Base-by-base conservation (phyloP, 1,140 invertebrate genomes). In the Formica selysi region DNA sequence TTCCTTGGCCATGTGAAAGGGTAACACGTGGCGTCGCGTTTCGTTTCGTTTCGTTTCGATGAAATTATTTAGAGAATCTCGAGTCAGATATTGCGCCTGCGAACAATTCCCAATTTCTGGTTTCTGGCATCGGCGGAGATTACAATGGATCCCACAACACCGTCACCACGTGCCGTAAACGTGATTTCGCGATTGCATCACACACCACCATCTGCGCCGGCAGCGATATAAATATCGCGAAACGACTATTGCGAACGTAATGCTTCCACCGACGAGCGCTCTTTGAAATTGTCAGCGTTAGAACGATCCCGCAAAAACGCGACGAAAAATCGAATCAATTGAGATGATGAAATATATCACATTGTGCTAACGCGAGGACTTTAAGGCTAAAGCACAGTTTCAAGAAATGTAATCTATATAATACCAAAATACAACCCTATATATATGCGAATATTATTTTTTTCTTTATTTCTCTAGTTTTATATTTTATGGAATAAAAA, bases 181-280 rank as follows among this genome's bases (percentile, higher is more conserved):
- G 70, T 83, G 80, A 83, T 76, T 70, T 62, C 80, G 38, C n/a
- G 38, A 83, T 83, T 83, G 78, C 48, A 81, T 81, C 78, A 71
- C 10, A 29, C 38, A 10, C n/a, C 51, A 68, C 29, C 32, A 48
- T 80, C 44, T 41, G 41, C 8, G 44, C 32, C 44, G 10, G 22
- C n/a, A 29, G 44, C 36, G 44, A 68, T 54, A 54, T 68, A 68
- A 68, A 79, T 51, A 68, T 67, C 76, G 48, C 19, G 10, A 16
- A 78, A 78, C 29, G 26, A 76, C 59, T 54, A 78, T 78, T 26
- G 26, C 26, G 59, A 78, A 65, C 41, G 19, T 65, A 65, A 78
- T 65, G 61, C 26, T 41, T 41, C 36, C 6, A 13, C 1, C 36
- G 8, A 19, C n/a, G n/a, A 26, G 1, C n/a, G 32, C 8, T 13